Evolutionary conservation across 2,797 vertebrate genomes (phyloP).

Genomic region (Esox masquinongy): DNA sequence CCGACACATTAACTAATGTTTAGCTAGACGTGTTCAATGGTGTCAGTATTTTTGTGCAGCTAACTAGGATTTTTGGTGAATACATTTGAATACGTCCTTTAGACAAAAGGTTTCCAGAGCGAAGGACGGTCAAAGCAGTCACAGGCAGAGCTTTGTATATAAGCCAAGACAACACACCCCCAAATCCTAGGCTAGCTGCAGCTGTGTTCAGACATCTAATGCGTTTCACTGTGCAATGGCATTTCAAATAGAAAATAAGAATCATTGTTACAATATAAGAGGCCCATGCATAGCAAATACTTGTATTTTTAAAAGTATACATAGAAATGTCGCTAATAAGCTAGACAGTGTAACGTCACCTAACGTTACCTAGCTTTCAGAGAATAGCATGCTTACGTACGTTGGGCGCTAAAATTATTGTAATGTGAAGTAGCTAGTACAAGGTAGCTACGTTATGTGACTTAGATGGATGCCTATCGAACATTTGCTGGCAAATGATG

Average conservation of each 20-base stretch:
- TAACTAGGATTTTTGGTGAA: conserved; percentile 5
- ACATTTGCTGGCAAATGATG: not conserved
- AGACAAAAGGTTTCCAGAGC: conserved; percentile 62
- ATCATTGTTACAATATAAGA: not conserved
- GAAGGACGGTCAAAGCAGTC: conserved; percentile 64
- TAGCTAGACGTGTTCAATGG: not conserved
- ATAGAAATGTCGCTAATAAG: not conserved
- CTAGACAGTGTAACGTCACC: not conserved
- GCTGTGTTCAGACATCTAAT: not conserved
- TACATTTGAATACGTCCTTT: conserved; percentile 39
- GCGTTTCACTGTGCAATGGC: not conserved
- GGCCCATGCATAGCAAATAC: not conserved
- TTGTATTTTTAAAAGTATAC: not conserved
- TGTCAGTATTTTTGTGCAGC: conserved; percentile 1
- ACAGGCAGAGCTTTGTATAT: conserved; percentile 75
- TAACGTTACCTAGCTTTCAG: not conserved
- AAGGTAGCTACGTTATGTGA: not conserved
- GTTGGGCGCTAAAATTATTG: conserved; percentile 7
- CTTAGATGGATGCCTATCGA: not conserved
- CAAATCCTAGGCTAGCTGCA: conserved; percentile 37
- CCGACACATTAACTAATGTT: not conserved
- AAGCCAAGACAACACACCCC: conserved; percentile 69
- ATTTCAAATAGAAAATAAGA: not conserved
- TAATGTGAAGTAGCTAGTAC: not conserved
- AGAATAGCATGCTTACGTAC: not conserved